Evolutionary conservation across 2,113 vertebrate species (phyloP).

Genomic region (Gavia stellata): DNA sequence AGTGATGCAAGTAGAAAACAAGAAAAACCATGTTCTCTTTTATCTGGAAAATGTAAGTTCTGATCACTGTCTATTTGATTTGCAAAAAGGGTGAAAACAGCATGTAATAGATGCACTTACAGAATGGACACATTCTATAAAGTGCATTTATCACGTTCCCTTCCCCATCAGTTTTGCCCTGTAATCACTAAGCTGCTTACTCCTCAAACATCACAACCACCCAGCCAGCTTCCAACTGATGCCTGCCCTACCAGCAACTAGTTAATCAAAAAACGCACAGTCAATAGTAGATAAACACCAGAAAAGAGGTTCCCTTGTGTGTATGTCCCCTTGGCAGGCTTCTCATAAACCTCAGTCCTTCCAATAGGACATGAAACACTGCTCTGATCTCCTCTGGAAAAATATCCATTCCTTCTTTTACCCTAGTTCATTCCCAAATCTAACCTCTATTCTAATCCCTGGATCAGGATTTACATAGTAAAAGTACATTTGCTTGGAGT

Average conservation of each 20-base stretch:
- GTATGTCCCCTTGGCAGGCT: background rate
- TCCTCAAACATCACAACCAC: background rate
- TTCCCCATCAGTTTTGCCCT: background rate
- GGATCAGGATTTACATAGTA: background rate
- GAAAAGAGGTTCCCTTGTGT: background rate
- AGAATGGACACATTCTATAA: background rate
- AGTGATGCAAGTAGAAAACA: conserved; percentile 56
- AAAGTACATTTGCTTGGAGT: background rate
- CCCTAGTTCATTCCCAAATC: background rate
- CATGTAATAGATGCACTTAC: background rate
- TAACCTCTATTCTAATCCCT: background rate
- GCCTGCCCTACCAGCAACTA: background rate
- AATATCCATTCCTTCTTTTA: background rate
- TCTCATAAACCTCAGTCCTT: background rate
- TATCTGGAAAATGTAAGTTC: conserved; percentile 64
- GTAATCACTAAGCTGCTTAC: background rate
- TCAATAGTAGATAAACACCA: background rate
- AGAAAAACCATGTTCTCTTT: conserved; percentile 47
- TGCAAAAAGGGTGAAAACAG: background rate
- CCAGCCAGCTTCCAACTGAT: background rate
- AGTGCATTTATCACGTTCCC: background rate
- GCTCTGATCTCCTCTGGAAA: background rate
- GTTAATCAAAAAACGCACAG: background rate
- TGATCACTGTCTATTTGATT: background rate
- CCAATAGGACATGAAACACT: background rate